Evolutionary conservation across 2,113 vertebrate species (phyloP).

Genomic region (Zosterops lateralis): DNA sequence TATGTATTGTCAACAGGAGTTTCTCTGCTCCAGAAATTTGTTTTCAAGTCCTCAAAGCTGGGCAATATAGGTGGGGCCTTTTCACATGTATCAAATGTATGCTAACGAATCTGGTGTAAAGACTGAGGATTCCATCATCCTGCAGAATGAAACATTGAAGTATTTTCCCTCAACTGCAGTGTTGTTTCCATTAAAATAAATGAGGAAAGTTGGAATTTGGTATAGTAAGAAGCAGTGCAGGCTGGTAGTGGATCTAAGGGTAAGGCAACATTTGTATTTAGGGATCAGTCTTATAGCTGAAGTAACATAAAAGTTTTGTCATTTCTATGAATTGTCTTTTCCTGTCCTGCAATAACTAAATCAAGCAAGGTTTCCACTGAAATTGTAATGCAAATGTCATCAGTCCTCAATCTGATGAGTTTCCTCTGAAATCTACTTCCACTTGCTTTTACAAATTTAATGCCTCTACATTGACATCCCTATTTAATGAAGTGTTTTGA

Average conservation of each 20-base stretch:
- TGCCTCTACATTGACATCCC: not conserved
- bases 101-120: not conserved
- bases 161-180: not conserved
- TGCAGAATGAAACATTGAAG: not conserved
- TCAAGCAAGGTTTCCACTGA: not conserved
- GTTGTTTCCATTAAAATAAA: not conserved
- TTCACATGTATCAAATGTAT: not conserved
- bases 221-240: not conserved
- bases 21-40: not conserved
- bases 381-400: not conserved
- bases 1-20: not conserved
- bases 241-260: not conserved
- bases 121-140: not conserved
- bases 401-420: not conserved
- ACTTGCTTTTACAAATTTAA: not conserved
- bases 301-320: not conserved
- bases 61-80: not conserved
- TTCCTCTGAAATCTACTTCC: not conserved
- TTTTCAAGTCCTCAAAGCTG: not conserved
- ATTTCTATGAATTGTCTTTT: not conserved
- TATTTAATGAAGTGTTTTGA: not conserved
- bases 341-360: not conserved
- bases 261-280: not conserved
- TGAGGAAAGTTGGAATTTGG: not conserved
- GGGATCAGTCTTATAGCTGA: not conserved